Percentiles rank a stretch among this genome's conserved stretches.
These are phyloP conservation scores for Acipenser oxyrinchus DNA, from an alignment of 2,797 vertebrate species.

Conservation along the genomic window DNA sequence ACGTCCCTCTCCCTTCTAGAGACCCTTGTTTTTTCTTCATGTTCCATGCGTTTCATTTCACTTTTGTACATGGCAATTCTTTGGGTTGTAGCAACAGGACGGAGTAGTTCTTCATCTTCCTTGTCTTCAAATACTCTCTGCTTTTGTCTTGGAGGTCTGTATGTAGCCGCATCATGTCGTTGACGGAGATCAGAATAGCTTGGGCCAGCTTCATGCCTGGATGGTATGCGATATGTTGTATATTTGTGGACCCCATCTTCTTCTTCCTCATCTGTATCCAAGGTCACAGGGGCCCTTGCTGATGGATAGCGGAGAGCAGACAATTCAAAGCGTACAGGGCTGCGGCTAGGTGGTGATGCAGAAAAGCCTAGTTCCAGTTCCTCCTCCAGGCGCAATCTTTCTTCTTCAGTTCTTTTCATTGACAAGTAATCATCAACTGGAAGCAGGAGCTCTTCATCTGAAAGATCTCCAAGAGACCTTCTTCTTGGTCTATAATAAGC, in stretches of 20 bases:
- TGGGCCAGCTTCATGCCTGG: conserved; percentile 77
- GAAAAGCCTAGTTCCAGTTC: conserved; percentile 90
- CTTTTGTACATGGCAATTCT: conserved; percentile 79
- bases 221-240: conserved; percentile 82
- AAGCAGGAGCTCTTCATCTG: conserved; percentile 88
- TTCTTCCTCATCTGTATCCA: conserved; percentile 63
- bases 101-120: conserved; percentile 87
- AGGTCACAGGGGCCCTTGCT: conserved; percentile 51
- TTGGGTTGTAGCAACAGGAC: conserved; percentile 67
- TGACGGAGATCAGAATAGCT: conserved; percentile 82
- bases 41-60: conserved; percentile 78
- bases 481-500: conserved; percentile 78
- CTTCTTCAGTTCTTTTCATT: conserved; percentile 92
- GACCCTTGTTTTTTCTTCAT: conserved; percentile 76
- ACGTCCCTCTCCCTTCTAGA: conserved; percentile 65
- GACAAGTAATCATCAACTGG: conserved; percentile 88
- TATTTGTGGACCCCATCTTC: conserved; percentile 65
- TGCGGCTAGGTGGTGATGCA: conserved; percentile 85
- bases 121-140: conserved; percentile 80
- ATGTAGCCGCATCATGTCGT: conserved; percentile 76
- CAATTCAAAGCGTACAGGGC: conserved; percentile 87
- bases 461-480: conserved; percentile 85
- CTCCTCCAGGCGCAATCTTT: conserved; percentile 86
- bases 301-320: conserved; percentile 78
- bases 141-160: conserved; percentile 73